phyloP scores from a whole-genome alignment of 92 coral and sea anemone genomes.

The Parazoanthus swiftii region DNA sequence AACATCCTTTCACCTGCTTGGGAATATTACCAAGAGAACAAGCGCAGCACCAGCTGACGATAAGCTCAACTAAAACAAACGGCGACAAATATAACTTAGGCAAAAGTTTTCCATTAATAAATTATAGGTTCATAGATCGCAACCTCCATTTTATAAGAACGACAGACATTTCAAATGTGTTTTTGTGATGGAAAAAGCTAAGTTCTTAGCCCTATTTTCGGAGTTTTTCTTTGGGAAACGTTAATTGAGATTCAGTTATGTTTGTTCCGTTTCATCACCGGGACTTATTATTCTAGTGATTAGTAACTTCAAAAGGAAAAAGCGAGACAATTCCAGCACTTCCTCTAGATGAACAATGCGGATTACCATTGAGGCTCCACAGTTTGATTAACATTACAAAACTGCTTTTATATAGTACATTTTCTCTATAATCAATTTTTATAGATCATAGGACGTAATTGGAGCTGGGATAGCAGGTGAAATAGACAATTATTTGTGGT shows the following conservation, averaged over 20 bases:
- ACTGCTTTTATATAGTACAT: no score
- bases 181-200: neutral
- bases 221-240: neutral
- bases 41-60: no score
- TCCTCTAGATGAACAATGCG: neutral
- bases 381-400: neutral
- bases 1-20: no score
- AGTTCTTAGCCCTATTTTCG: neutral
- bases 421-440: neutral
- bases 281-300: neutral
- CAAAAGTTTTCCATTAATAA: no score
- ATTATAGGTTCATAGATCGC: no score
- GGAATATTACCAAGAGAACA: no score
- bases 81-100: no score
- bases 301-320: neutral
- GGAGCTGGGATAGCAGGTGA: neutral
- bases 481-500: neutral
- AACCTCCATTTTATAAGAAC: no score
- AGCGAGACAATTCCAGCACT: neutral
- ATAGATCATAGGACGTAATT: neutral
- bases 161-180: no score
- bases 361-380: neutral
- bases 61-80: no score
- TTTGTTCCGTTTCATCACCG: neutral
- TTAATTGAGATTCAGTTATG: no score